phyloP scores from a whole-genome alignment of 2,113 vertebrate genomes.

The Thalassarche chlororhynchos region DNA sequence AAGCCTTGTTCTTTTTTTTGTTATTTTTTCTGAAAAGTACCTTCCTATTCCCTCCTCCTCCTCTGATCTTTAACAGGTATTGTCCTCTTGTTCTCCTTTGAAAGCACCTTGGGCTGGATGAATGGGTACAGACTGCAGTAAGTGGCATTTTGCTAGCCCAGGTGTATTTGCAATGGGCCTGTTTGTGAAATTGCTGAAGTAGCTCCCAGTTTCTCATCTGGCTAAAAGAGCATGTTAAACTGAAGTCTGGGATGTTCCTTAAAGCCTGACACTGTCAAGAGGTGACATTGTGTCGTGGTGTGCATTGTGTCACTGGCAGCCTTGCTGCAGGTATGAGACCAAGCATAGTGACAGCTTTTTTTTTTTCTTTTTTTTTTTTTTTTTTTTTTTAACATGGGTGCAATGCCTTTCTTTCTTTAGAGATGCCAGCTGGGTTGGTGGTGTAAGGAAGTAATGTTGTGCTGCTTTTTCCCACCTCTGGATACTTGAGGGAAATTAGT shows the following conservation, averaged over 20 bases:
- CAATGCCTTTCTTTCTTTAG: neutral
- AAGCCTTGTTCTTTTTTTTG: conserved; percentile 10
- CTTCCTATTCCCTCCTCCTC: neutral
- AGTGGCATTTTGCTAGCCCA: neutral
- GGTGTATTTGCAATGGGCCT: neutral
- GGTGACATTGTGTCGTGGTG: neutral
- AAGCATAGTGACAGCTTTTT: neutral
- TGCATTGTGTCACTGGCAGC: neutral
- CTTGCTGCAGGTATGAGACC: neutral
- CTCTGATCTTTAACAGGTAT: neutral
- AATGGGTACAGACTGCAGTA: neutral
- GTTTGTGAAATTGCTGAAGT: neutral
- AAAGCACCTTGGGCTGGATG: neutral
- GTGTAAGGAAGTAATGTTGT: neutral
- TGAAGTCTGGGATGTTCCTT: neutral
- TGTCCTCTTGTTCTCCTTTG: neutral
- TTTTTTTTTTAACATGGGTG: no score
- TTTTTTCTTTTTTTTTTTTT: neutral
- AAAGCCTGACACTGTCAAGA: neutral
- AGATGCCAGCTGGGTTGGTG: no score
- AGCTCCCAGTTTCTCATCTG: neutral
- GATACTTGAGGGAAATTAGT: neutral
- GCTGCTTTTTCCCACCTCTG: neutral
- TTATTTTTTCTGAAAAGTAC: neutral
- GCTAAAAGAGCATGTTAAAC: neutral